These are phyloP conservation scores for Pantherophis alleghaniensis DNA, from an alignment of 2,797 vertebrate genomes.

Conservation along the genomic window DNA sequence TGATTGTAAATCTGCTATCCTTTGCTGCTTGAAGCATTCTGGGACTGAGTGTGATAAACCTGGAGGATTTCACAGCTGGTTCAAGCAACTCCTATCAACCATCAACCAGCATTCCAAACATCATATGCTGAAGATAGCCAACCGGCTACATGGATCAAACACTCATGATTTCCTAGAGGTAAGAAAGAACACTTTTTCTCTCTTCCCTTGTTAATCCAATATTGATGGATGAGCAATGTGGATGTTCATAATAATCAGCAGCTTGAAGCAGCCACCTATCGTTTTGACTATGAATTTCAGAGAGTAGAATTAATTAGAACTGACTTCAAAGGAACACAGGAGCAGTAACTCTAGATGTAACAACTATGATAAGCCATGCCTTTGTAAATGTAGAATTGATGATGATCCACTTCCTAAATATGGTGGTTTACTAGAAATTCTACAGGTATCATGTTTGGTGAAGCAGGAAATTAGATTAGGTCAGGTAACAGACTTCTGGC, in stretches of 20 bases:
- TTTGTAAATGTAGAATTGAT: neutral
- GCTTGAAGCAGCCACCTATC: neutral
- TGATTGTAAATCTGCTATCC: neutral
- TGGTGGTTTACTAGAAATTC: neutral
- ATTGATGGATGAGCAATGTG: neutral
- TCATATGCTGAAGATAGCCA: rapidly evolving
- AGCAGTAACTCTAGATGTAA: neutral
- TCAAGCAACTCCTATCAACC: neutral
- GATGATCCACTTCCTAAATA: neutral
- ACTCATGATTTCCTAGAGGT: neutral
- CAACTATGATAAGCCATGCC: neutral
- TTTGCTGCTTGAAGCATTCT: neutral
- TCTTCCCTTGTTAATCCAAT: neutral
- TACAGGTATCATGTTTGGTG: neutral
- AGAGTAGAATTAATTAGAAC: neutral
- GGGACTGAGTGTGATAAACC: neutral
- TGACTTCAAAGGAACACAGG: neutral
- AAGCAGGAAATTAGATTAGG: neutral
- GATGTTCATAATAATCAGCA: neutral
- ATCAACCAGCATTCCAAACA: neutral
- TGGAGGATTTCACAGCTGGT: rapidly evolving
- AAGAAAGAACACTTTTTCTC: neutral
- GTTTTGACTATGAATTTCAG: neutral
- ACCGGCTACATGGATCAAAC: neutral
- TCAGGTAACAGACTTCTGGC: neutral